phyloP scores from a whole-genome alignment of 2,888 invertebrate genomes.

The Lasioglossum malachurum region DNA sequence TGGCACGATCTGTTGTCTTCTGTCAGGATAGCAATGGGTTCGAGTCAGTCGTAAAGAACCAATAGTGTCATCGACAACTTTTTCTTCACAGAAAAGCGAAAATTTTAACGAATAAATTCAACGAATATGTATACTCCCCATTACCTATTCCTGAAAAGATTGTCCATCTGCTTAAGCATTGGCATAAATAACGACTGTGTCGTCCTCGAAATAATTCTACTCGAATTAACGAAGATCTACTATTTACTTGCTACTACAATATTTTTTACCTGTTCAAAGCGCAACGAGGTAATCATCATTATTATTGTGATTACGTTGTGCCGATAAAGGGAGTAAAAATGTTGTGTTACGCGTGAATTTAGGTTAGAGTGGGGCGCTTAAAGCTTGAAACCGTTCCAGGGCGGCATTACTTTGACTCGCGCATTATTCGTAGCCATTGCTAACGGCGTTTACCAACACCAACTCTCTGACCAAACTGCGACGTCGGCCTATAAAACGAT shows the following conservation, averaged over 20 bases:
- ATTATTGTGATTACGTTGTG: neutral
- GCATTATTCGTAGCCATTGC: slow-evolving; percentile 40
- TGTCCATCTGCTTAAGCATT: too few species aligned
- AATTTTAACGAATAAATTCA: too few species aligned
- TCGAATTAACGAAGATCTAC: too few species aligned
- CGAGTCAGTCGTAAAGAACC: neutral
- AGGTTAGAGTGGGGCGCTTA: neutral
- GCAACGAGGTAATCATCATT: neutral
- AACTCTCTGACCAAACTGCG: slow-evolving; percentile 66
- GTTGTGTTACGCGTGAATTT: neutral
- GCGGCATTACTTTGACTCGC: neutral
- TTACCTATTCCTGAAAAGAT: too few species aligned
- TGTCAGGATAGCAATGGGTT: slow-evolving; percentile 14
- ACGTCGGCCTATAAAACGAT: slow-evolving; percentile 67
- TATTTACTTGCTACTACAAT: too few species aligned
- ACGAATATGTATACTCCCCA: too few species aligned
- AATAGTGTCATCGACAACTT: neutral
- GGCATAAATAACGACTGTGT: neutral
- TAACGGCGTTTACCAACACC: slow-evolving; percentile 43
- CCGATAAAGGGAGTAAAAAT: neutral
- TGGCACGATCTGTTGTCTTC: slow-evolving; percentile 13
- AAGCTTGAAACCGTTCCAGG: neutral
- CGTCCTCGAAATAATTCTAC: neutral
- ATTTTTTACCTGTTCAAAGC: too few species aligned
- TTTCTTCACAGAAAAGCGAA: neutral